phyloP scores from a whole-genome alignment of 2,797 vertebrate species.

The Poecilia wingei region DNA sequence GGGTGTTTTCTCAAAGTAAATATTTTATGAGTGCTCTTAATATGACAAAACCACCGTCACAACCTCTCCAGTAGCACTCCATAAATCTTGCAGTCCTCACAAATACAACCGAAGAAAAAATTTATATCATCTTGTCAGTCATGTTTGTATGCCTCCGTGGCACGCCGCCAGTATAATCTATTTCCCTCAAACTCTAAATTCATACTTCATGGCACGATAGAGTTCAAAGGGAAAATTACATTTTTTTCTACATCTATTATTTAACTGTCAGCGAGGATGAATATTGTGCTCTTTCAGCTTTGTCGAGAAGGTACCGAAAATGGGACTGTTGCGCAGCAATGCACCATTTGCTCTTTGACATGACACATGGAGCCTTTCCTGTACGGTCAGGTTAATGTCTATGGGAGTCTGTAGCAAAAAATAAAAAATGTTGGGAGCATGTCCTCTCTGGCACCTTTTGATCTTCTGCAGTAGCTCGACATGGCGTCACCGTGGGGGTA shows the following conservation, averaged over 20 bases:
- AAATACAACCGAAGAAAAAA: constrained; percentile 57
- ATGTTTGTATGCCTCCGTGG: constrained; percentile 53
- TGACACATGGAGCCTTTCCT: constrained; percentile 42
- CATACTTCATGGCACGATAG: constrained; percentile 68
- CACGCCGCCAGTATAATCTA: constrained; percentile 56
- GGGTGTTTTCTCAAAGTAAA: constrained; percentile 52
- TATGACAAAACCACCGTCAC: constrained; percentile 60
- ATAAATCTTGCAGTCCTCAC: constrained; percentile 63
- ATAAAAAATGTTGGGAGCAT: constrained; percentile 45
- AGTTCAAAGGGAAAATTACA: constrained; percentile 71
- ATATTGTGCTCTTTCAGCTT: constrained; percentile 70
- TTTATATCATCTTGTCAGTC: constrained; percentile 66
- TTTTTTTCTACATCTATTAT: constrained; percentile 79
- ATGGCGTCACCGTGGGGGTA: constrained; percentile 23
- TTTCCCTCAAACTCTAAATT: constrained; percentile 68
- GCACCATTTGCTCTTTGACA: constrained; percentile 72
- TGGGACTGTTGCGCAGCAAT: constrained; percentile 52
- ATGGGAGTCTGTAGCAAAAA: constrained; percentile 19
- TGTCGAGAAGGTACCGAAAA: constrained; percentile 57
- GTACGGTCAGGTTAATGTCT: constrained; percentile 47
- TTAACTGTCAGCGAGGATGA: constrained; percentile 77
- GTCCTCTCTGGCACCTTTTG: constrained; percentile 50
- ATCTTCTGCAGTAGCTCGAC: constrained; percentile 36
- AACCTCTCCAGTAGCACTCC: constrained; percentile 44
- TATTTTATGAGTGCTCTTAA: constrained; percentile 67